Conservation (phyloP, 1,140 invertebrate genomes). For the Potamilus streckersoni region DNA sequence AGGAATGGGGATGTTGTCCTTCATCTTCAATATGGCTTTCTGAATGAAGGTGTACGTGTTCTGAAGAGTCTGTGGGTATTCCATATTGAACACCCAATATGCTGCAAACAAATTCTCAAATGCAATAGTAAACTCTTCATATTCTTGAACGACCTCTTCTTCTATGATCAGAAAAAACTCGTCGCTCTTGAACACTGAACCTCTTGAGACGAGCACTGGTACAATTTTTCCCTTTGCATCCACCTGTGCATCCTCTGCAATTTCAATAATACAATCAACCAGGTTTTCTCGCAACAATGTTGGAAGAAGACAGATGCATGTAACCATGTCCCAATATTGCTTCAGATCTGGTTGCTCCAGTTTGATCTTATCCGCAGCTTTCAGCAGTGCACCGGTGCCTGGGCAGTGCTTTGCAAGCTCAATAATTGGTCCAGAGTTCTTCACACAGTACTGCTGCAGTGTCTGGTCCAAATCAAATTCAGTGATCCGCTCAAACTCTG, state of each 20-base stretch:
- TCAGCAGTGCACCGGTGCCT: conserved; percentile 50
- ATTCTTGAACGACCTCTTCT: conserved; percentile 61
- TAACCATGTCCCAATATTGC: conserved; percentile 65
- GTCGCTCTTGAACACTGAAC: conserved; percentile 59
- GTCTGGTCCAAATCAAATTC: conserved; percentile 61
- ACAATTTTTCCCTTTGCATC: conserved; percentile 61
- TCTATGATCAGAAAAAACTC: conserved; percentile 62
- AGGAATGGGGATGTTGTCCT: conserved; percentile 51
- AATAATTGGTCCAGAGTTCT: conserved; percentile 53
- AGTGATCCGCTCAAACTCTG: conserved; percentile 59
- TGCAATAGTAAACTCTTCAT: conserved; percentile 64
- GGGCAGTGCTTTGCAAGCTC: conserved; percentile 47
- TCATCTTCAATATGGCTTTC: conserved; percentile 53
- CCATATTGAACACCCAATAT: conserved; percentile 65
- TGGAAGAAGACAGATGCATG: conserved; percentile 58
- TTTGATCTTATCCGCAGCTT: conserved; percentile 53
- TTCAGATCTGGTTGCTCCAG: conserved; percentile 55
- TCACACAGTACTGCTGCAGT: conserved; percentile 61
- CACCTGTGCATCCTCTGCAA: conserved; percentile 57
- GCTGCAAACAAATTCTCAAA: conserved; percentile 59
- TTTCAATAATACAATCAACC: conserved; percentile 60
- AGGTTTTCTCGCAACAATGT: conserved; percentile 58
- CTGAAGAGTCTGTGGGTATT: conserved; percentile 57
- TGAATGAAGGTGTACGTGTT: conserved; percentile 64
- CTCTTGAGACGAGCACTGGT: conserved; percentile 58